A percentile compares a stretch with the other conserved stretches of the same genome.
Conservation (phyloP, 2,113 vertebrate species). For the Antennarius striatus region DNA sequence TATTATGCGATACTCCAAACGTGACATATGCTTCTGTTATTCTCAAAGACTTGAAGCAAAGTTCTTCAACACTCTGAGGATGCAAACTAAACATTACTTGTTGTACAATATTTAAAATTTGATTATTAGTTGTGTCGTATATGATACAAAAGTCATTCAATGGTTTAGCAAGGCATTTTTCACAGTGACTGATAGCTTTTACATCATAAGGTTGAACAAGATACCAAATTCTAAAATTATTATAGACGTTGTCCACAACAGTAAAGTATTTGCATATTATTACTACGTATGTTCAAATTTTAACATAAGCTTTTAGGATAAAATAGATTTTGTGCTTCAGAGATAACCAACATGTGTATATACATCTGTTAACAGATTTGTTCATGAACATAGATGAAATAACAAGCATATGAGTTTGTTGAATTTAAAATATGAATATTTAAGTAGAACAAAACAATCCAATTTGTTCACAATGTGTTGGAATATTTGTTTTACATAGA, state of each 20-base stretch:
- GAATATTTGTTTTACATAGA: slow-evolving; percentile 17
- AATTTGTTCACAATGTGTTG: slow-evolving; percentile 17
- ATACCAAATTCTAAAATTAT: slow-evolving; percentile 25
- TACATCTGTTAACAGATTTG: slow-evolving; percentile 45
- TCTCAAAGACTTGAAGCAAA: slow-evolving; percentile 92
- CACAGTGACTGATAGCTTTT: slow-evolving; percentile 37
- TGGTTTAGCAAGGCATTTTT: slow-evolving; percentile 33
- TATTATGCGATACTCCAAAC: slow-evolving; percentile 87
- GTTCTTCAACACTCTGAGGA: slow-evolving; percentile 92
- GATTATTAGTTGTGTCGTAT: slow-evolving; percentile 27
- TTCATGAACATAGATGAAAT: slow-evolving; percentile 36
- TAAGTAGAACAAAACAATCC: slow-evolving; percentile 30
- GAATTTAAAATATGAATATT: slow-evolving; percentile 37
- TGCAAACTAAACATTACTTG: background rate
- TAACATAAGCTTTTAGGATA: slow-evolving; percentile 45
- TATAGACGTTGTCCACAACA: slow-evolving; percentile 35
- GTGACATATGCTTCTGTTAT: slow-evolving; percentile 90
- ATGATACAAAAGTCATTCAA: slow-evolving; percentile 12
- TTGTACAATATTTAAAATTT: slow-evolving; percentile 36
- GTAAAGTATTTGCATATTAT: background rate
- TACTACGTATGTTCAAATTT: slow-evolving; percentile 38
- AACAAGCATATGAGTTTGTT: slow-evolving; percentile 11
- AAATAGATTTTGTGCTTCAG: slow-evolving; percentile 24
- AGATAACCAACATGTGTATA: slow-evolving; percentile 24
- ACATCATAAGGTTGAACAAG: slow-evolving; percentile 32